Evolutionary conservation across 2,888 invertebrate species (phyloP).

Genomic region (Glyphotaelius pellucidus): DNA sequence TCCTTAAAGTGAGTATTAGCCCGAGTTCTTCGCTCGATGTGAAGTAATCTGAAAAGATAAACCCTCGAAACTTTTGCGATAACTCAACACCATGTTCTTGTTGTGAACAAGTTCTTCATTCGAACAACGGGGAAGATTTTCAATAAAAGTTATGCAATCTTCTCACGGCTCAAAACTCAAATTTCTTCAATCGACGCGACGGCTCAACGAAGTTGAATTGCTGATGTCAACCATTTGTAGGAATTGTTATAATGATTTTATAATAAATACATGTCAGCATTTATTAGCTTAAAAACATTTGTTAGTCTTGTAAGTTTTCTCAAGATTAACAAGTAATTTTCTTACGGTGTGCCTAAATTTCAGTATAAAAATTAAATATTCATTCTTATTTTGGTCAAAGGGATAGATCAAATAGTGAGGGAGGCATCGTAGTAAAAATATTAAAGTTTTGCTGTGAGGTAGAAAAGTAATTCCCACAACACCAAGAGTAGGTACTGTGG

Average conservation of each 20-base stretch:
- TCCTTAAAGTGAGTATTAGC: background rate
- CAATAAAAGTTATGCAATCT: conserved; percentile 22
- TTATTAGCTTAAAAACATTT: background rate
- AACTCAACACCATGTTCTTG: background rate
- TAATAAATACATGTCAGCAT: background rate
- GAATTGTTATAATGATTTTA: background rate
- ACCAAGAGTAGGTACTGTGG: too few relatives aligned
- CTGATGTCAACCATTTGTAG: background rate
- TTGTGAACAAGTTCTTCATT: background rate
- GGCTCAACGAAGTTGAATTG: background rate
- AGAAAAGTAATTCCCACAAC: too few relatives aligned
- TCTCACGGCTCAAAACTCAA: background rate
- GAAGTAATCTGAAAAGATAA: background rate
- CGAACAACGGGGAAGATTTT: conserved; percentile 19
- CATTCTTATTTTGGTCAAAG: too few relatives aligned
- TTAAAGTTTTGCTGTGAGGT: too few relatives aligned
- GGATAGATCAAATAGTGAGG: too few relatives aligned
- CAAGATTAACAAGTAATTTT: background rate
- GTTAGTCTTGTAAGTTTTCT: background rate
- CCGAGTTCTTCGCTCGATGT: background rate
- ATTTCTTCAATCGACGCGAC: background rate
- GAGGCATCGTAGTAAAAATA: too few relatives aligned
- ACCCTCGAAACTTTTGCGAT: background rate
- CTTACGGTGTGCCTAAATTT: background rate
- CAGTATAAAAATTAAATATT: background rate